Evolutionary conservation across 1,140 invertebrate genomes (phyloP).

Genomic region (Micrasema minimum): DNA sequence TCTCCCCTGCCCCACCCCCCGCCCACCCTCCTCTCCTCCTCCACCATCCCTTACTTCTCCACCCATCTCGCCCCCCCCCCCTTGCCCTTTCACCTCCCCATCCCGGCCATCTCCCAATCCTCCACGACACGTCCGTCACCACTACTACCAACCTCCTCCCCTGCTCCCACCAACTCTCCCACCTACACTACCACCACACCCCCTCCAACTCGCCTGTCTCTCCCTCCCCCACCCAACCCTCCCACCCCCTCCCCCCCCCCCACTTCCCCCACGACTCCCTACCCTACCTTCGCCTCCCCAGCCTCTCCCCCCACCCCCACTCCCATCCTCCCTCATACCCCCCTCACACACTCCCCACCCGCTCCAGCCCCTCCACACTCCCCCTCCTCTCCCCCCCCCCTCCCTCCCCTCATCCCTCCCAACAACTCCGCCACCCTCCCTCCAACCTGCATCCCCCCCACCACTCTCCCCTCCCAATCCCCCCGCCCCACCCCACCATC

Average conservation of each 20-base stretch:
- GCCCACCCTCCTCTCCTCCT: not conserved
- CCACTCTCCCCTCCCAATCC: too few relatives aligned
- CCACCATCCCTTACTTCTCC: too few relatives aligned
- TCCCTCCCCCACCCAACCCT: too few relatives aligned
- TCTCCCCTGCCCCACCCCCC: too few relatives aligned
- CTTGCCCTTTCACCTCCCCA: not conserved
- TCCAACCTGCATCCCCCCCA: too few relatives aligned
- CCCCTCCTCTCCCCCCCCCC: not conserved
- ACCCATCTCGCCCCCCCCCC: not conserved
- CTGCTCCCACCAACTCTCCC: not conserved
- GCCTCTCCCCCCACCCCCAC: not conserved
- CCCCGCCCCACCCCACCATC: too few relatives aligned
- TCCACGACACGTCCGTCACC: not conserved
- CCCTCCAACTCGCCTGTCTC: not conserved
- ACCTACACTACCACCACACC: not conserved
- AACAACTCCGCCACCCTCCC: too few relatives aligned
- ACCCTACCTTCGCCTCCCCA: not conserved
- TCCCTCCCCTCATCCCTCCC: not conserved
- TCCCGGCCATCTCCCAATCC: not conserved
- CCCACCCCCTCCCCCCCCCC: too few relatives aligned
- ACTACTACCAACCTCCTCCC: not conserved
- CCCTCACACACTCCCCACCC: not conserved
- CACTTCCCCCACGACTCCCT: not conserved
- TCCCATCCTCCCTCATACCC: not conserved
- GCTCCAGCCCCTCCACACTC: not conserved